Conservation (phyloP, 2,797 vertebrate species). For the Propithecus perrieri region DNA sequence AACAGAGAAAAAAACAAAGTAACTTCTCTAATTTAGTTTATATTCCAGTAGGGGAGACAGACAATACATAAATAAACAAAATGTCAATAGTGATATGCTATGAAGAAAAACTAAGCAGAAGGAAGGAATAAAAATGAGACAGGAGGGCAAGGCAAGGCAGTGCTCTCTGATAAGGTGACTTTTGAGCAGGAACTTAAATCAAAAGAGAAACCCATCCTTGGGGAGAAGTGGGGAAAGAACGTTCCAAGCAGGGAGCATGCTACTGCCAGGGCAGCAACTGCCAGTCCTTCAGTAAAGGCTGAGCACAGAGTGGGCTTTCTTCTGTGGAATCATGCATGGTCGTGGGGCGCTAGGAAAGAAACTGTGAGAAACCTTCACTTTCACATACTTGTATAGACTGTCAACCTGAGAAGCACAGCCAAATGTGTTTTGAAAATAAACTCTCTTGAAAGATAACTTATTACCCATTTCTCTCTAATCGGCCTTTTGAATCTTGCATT, state of each 20-base stretch:
- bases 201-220: background rate
- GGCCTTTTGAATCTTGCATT: background rate
- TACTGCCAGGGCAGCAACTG: fast-evolving
- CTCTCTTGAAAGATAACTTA: background rate
- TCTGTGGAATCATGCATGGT: background rate
- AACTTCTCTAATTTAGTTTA: background rate
- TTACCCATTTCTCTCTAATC: background rate
- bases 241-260: background rate
- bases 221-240: background rate
- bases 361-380: background rate
- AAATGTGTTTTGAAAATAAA: background rate
- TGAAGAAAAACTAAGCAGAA: background rate
- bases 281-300: background rate
- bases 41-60: background rate
- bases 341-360: background rate
- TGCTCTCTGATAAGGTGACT: background rate
- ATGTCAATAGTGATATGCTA: background rate
- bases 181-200: background rate
- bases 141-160: background rate
- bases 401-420: background rate
- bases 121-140: background rate
- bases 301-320: background rate
- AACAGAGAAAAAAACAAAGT: background rate
- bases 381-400: background rate
- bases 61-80: background rate